phyloP scores from a whole-genome alignment of 1,140 invertebrate species.

The Spodoptera frugiperda region DNA sequence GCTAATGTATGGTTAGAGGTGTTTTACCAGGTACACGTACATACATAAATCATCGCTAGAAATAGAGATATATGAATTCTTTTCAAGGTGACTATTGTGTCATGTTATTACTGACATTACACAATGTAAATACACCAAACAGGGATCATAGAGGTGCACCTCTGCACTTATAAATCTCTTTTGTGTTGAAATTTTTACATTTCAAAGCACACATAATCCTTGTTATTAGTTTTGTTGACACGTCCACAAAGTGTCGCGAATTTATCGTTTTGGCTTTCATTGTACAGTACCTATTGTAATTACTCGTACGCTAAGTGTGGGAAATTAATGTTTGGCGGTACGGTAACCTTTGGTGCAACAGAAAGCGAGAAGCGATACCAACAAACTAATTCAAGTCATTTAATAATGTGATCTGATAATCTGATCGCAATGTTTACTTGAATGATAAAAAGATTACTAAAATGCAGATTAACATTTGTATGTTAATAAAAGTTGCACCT shows the following conservation, averaged over 20 bases:
- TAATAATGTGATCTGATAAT: too few species aligned
- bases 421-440: not conserved
- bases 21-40: not conserved
- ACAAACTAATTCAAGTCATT: not conserved
- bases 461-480: not conserved
- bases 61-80: constrained; percentile 19
- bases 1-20: not conserved
- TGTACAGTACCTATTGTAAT: constrained; percentile 66
- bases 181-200: constrained; percentile 43
- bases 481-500: not conserved
- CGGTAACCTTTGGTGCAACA: not conserved
- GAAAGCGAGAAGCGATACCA: constrained; percentile 19
- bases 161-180: constrained; percentile 33
- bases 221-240: constrained; percentile 68
- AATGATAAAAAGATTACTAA: too few species aligned
- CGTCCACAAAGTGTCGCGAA: constrained; percentile 64
- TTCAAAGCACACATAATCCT: constrained; percentile 57
- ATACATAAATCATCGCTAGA: constrained; percentile 18
- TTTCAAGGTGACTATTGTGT: constrained; percentile 21
- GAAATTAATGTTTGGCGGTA: constrained; percentile 70
- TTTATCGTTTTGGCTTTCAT: constrained; percentile 61
- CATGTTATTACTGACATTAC: constrained; percentile 12
- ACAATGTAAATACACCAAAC: constrained; percentile 48
- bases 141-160: constrained; percentile 18
- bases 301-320: constrained; percentile 71